Evolutionary conservation across 2,113 vertebrate genomes (phyloP), one percentile per base, ranked within the genome.

Genomic region (Platycercus adscitus): DNA sequence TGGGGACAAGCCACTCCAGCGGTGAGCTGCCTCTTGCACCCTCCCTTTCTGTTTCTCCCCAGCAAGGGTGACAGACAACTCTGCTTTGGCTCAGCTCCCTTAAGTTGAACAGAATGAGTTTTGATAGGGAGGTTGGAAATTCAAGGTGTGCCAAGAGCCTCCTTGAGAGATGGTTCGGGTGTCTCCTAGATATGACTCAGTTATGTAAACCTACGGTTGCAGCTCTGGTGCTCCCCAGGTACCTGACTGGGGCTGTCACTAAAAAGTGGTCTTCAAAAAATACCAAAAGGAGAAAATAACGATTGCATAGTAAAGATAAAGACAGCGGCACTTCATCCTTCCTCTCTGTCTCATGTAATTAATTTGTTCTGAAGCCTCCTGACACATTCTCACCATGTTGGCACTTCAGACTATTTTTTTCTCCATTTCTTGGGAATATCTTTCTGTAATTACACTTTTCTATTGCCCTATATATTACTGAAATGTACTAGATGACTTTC

Each of bases 371-470:
- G 63, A 95, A 85, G 35, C 65, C 80, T 78, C 82, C 77, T 39
- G 56, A 73, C 41, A 2, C 31, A 6, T 86, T 84, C 52, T 86
- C 33, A 39, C 37, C 52, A 83, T 91, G 37, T 63, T 86, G 81
- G 55, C 53, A 44, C 55, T 87, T 91, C 56, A 58, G 10, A 35
- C 21, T 9, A 47, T 60, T 93, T 83, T 84, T 88, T 50, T 41
- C 71, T 77, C 2, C 0, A 25, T 79, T 87, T 91, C 83, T 80
- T 94, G 87, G 89, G 84, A 93, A 43, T 94, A 53, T 86, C 77
- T 58, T 82, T 72, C 81, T 58, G 56, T 93, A 94, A 89, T 94
- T 96, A 93, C 52, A 72, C 47, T 85, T 91, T 78, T 92, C 37
- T 86, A 17, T 88, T 91, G 79, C 35, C 69, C 64, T 89, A 24